Evolutionary conservation across 2,113 vertebrate genomes (phyloP), one percentile per base, ranked within the genome.

Genomic region (Delphinus delphis): DNA sequence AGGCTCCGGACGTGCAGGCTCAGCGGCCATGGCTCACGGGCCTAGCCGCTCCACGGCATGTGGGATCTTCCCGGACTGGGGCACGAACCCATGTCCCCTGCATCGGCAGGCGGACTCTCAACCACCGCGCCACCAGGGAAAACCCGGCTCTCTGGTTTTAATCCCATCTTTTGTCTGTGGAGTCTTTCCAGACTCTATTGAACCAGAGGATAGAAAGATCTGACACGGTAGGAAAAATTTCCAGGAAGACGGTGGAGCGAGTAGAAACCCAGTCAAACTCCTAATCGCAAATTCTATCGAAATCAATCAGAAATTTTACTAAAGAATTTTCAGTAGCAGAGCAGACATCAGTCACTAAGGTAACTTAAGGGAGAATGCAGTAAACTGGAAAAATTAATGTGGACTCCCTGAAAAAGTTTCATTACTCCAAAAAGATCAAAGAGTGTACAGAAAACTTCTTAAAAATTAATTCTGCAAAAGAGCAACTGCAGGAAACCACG

Each of bases 401-500:
- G 47, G 38, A 25, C 8, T 90, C 26, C 21, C 44, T 90, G 62
- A 96, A 86, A 96, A 65, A 33, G 53, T 65, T 63, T 83, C 47
- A 88, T 33, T 53, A 33, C 28, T 31, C 17, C n/a, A 41, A 87
- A 89, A 92, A 77, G 18, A 90, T 14, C 38, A 63, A 28, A 68
- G 25, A 93, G 33, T 2, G 2, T n/a, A 74, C 20, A 83, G 41
- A 85, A 97, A 86, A 67, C n/a, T 63, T 82, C 63, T 33, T 67
- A 85, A 82, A 77, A 90, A 88, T 83, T 95, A 95, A 88, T 70
- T 58, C 36, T 73, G 38, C 73, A 79, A 93, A 95, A 74, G 47
- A 96, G 41, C 26, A 85, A 53, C 38, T 5, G 6, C 17, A 8
- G 85, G 68, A 41, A 93, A n/a, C 25, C 65, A 74, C 25, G 63